These are phyloP conservation scores for Koerneria pararmatus DNA, from an alignment of 2,888 invertebrate species.

Conservation along the genomic window DNA sequence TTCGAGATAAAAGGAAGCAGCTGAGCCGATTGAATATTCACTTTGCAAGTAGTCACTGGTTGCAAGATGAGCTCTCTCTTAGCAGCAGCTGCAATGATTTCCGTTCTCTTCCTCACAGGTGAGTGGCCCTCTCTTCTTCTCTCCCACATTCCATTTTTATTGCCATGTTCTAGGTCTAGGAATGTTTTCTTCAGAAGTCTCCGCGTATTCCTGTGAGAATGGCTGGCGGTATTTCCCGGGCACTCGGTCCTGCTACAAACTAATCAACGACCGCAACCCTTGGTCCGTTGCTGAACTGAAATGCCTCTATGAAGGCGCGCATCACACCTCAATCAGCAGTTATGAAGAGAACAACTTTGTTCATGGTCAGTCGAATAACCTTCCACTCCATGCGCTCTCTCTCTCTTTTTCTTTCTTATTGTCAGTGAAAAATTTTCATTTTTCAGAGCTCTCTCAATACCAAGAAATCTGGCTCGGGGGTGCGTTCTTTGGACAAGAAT, in stretches of 20 bases:
- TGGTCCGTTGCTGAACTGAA: constrained; percentile 52
- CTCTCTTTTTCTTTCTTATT: too few relatives aligned
- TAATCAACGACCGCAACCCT: constrained; percentile 34
- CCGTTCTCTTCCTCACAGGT: too few relatives aligned
- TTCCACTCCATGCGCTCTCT: background rate
- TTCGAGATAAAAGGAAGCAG: too few relatives aligned
- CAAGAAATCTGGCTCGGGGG: constrained; percentile 52
- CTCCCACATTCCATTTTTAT: background rate
- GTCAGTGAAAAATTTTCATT: too few relatives aligned
- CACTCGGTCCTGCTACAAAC: constrained; percentile 50
- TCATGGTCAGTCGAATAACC: constrained; percentile 34
- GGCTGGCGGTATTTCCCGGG: constrained; percentile 52
- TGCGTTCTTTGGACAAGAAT: constrained; percentile 50
- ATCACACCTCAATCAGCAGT: constrained; percentile 48
- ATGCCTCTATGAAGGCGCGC: constrained; percentile 54
- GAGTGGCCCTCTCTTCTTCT: too few relatives aligned
- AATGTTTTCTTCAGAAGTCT: constrained; percentile 18
- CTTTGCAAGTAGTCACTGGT: too few relatives aligned
- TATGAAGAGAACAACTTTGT: constrained; percentile 53
- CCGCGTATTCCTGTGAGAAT: constrained; percentile 34
- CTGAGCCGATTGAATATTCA: too few relatives aligned
- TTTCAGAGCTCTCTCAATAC: constrained; percentile 46
- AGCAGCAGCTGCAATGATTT: too few relatives aligned
- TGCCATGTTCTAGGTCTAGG: background rate
- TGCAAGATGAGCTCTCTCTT: too few relatives aligned